A percentile compares a stretch with the other conserved stretches of the same genome.
These are phyloP conservation scores for Haplochromis vanheusdeni DNA, from an alignment of 2,113 vertebrate species.

Conservation along the genomic window DNA sequence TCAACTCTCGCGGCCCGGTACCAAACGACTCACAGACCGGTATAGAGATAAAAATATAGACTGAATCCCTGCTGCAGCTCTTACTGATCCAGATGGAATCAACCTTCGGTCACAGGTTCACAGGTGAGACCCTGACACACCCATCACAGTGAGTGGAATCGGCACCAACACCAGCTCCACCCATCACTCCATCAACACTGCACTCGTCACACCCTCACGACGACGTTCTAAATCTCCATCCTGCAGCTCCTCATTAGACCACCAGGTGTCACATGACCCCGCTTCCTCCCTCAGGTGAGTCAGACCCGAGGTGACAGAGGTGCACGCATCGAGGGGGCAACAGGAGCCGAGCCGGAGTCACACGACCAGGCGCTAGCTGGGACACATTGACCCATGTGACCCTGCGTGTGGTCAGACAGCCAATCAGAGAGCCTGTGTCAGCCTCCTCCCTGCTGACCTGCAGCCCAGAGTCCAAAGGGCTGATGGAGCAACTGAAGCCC, in stretches of 20 bases:
- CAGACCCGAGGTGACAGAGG: not conserved
- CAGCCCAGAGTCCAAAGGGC: not conserved
- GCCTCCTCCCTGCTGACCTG: slow-evolving; percentile 4
- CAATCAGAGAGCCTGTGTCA: not conserved
- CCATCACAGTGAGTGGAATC: no score
- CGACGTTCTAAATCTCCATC: fast-evolving
- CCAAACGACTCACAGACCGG: no score
- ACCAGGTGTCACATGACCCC: not conserved
- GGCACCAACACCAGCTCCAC: not conserved
- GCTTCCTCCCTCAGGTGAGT: not conserved
- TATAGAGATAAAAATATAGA: no score
- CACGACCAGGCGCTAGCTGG: not conserved
- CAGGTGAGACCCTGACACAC: not conserved
- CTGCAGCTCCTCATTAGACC: not conserved
- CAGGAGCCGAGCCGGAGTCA: not conserved
- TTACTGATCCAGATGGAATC: not conserved
- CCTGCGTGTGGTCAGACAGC: not conserved
- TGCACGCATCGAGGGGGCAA: not conserved
- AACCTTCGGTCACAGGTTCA: not conserved
- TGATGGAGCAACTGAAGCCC: not conserved
- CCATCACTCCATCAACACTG: not conserved
- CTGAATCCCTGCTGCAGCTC: not conserved
- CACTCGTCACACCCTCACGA: fast-evolving
- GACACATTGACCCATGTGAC: not conserved
- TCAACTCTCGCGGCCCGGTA: no score